phyloP scores from a whole-genome alignment of 2,888 invertebrate species.

The Eilema griseolum region DNA sequence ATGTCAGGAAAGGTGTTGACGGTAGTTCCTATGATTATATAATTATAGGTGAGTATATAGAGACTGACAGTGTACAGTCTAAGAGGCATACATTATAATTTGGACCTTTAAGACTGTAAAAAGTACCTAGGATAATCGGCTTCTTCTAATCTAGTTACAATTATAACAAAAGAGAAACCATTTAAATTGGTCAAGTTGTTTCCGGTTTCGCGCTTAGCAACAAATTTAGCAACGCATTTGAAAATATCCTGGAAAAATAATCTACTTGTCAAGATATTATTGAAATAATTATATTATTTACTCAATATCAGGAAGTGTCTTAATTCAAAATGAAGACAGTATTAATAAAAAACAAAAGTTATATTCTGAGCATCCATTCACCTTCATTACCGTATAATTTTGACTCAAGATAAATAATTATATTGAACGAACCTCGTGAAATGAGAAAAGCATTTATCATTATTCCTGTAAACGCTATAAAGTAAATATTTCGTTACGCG shows the following conservation, averaged over 20 bases:
- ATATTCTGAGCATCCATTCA: not conserved
- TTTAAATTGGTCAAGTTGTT: no score
- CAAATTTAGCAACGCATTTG: no score
- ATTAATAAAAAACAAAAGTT: not conserved
- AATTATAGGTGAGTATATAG: no score
- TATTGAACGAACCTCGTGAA: slow-evolving; percentile 14
- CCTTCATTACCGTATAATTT: slow-evolving; percentile 1
- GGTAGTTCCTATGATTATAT: no score
- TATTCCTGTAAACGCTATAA: slow-evolving; percentile 19
- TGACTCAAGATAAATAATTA: slow-evolving; percentile 13
- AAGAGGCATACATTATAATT: no score
- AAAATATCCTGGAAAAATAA: not conserved
- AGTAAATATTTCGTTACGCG: slow-evolving; percentile 35
- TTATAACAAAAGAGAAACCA: no score
- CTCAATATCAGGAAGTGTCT: not conserved
- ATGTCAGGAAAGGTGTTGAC: no score
- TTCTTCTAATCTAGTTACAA: no score
- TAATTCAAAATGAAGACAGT: not conserved
- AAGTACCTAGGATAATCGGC: no score
- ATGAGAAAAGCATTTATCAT: slow-evolving; percentile 33
- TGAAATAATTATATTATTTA: not conserved
- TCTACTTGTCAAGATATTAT: not conserved
- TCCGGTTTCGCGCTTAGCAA: no score
- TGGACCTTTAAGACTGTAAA: no score
- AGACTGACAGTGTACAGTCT: no score